phyloP scores from a whole-genome alignment of 2,888 invertebrate genomes.

The Orthosia cruda region DNA sequence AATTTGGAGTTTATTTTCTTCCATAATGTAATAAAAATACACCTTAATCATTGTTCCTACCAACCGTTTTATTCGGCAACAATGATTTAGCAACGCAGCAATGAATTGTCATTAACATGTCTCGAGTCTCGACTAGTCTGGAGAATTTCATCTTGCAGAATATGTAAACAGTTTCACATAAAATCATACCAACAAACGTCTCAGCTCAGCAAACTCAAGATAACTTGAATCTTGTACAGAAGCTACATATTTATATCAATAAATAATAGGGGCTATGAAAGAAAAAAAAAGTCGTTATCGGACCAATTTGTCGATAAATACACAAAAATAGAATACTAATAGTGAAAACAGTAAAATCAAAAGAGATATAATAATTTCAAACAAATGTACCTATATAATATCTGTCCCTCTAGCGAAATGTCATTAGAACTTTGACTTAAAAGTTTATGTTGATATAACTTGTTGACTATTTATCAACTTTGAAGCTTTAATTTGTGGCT shows the following conservation, averaged over 20 bases:
- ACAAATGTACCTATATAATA: too few relatives aligned
- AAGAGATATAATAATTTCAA: too few relatives aligned
- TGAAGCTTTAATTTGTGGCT: too few relatives aligned
- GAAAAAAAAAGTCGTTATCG: too few relatives aligned
- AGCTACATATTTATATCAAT: not conserved
- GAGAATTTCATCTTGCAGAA: conserved; percentile 2
- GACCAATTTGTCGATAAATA: too few relatives aligned
- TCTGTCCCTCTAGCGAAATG: too few relatives aligned
- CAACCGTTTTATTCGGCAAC: not conserved
- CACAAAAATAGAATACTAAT: too few relatives aligned
- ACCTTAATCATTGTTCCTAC: not conserved
- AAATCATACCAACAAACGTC: conserved; percentile 5
- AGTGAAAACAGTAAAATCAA: too few relatives aligned
- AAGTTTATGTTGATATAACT: too few relatives aligned
- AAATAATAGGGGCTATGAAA: too few relatives aligned
- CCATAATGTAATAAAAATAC: not conserved
- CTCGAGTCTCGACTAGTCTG: not conserved
- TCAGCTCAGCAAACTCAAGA: not conserved
- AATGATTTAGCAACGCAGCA: conserved; percentile 6
- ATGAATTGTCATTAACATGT: conserved; percentile 9
- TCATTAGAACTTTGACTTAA: too few relatives aligned
- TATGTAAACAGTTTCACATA: conserved; percentile 7
- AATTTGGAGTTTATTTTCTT: not conserved
- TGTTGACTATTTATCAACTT: too few relatives aligned
- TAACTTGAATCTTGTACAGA: not conserved